Evolutionary conservation across 2,797 vertebrate genomes (phyloP), one percentile per base, ranked within the genome.

Genomic region (Pampus argenteus): DNA sequence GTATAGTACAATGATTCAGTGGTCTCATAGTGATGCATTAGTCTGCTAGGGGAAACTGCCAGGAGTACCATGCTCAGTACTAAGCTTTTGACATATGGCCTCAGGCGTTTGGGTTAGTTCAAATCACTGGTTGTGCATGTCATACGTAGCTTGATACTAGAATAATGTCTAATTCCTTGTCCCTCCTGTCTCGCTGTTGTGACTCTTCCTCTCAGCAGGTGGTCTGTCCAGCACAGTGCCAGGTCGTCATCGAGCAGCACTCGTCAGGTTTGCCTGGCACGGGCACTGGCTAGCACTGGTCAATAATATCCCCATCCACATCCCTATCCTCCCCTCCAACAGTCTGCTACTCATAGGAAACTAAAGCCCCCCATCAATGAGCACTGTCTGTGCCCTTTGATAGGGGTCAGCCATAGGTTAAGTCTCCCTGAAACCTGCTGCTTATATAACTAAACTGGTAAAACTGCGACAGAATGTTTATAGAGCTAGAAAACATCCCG

Each of bases 181-280:
- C 49, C 42, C 65, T 44, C 59, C 69, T 63, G 4, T 56, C 54
- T 9, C 77, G 76, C 65, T 74, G 34, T 76, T 54, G 66, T 56
- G 67, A 48, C 34, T 55, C 31, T 9, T 34, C 55, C 25, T 50
- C 58, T 42, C 60, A 83, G 28, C 82, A 86, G 80, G 79, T 52
- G 63, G 66, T 65, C 47, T 66, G 58, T 66, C 78, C 66, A 17
- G 66, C 52, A 0, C 94, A 91, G 26, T 94, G 91, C 82, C 93
- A 94, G 63, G 93, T 95, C 17, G 57, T 93, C 73, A 90, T 93
- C 9, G 94, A 95, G 86, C 93, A 91, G 69, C 89, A 93, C 81
- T 42, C 87, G 3, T 74, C 89, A 4, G 84, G 73, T 88, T 81
- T 94, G 65, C 91, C 92, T 76, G 92, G 93, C 71, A 82, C 84